Conservation (phyloP, 2,797 vertebrate genomes). For the Carapus acus region DNA sequence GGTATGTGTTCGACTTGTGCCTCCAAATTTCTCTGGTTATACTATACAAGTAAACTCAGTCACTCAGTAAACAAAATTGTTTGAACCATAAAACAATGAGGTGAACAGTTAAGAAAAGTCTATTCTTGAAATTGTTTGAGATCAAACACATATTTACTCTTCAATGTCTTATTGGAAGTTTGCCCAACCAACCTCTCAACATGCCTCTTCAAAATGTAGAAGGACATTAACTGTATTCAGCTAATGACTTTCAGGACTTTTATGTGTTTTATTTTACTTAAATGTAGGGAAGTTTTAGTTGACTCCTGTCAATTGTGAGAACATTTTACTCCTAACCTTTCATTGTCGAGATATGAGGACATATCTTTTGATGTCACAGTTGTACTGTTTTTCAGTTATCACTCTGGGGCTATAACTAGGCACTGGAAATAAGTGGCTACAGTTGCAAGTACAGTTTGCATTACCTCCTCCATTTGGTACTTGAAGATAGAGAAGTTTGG, state of each 20-base stretch:
- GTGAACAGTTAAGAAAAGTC: neutral
- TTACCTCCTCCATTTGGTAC: no score
- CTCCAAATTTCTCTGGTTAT: no score
- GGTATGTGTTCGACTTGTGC: constrained; percentile 20
- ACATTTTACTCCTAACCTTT: neutral
- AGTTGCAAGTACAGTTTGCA: no score
- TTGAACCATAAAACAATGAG: constrained; percentile 10
- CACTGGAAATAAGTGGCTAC: no score
- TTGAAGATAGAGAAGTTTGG: no score
- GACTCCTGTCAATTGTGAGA: constrained; percentile 10
- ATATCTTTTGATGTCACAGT: no score
- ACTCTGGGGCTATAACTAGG: no score
- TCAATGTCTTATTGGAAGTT: neutral
- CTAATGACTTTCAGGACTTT: neutral
- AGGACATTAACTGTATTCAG: neutral
- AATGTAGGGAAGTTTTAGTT: constrained; percentile 9
- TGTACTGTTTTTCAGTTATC: no score
- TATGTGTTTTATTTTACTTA: neutral
- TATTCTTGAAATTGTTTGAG: neutral
- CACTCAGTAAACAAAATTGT: constrained; percentile 12
- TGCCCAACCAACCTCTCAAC: neutral
- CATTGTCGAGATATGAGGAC: neutral
- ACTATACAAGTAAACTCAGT: no score
- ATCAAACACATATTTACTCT: neutral
- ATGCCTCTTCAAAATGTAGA: neutral